Evolutionary conservation across 1,140 invertebrate species (phyloP).

Genomic region (Brachionus rubens): DNA sequence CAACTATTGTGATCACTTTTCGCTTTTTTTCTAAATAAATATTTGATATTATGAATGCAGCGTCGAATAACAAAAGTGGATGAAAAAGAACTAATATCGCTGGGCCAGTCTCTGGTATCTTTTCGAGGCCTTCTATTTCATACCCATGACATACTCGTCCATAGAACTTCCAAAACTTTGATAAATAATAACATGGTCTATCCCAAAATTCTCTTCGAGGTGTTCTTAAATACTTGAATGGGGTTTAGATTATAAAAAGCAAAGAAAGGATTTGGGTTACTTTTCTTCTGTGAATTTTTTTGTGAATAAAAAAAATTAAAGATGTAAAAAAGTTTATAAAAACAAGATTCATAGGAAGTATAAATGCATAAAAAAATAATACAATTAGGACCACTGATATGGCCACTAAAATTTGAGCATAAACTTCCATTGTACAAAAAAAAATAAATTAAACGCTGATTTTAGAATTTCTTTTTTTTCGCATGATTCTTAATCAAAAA

Average conservation of each 20-base stretch:
- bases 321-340: neutral
- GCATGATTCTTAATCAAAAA: too few relatives aligned
- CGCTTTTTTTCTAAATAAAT: constrained; percentile 75
- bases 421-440: too few relatives aligned
- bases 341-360: neutral
- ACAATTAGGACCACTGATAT: too few relatives aligned
- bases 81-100: constrained; percentile 94
- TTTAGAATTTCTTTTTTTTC: too few relatives aligned
- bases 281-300: neutral
- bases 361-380: too few relatives aligned
- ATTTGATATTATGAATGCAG: constrained; percentile 89
- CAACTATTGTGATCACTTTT: constrained; percentile 79
- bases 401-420: too few relatives aligned
- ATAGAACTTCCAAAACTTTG: neutral
- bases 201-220: neutral
- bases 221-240: neutral
- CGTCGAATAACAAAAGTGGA: constrained; percentile 89
- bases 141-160: constrained; percentile 56
- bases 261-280: neutral
- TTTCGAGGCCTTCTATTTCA: too few relatives aligned
- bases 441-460: too few relatives aligned
- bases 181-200: neutral
- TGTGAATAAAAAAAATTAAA: constrained; percentile 5
- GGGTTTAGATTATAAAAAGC: neutral
- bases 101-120: constrained; percentile 77